Evolutionary conservation across 2,797 vertebrate genomes (phyloP).

Genomic region (Glyptemys insculpta): DNA sequence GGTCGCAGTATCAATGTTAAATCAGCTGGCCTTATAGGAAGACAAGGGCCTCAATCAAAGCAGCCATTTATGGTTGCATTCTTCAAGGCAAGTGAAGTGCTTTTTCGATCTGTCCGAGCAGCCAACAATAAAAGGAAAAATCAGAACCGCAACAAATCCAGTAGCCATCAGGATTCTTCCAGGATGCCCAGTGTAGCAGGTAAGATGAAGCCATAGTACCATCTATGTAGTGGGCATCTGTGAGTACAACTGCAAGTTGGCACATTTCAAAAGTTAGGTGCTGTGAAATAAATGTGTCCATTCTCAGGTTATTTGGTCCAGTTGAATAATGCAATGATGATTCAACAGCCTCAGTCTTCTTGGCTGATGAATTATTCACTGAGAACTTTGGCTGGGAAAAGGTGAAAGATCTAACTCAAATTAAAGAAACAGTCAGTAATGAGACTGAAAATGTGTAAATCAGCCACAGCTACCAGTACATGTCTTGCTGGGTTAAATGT

Average conservation of each 20-base stretch:
- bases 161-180: conserved; percentile 90
- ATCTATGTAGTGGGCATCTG: background rate
- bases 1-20: conserved; percentile 96
- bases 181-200: conserved; percentile 89
- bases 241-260: background rate
- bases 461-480: background rate
- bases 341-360: conserved; percentile 17
- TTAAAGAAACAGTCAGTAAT: conserved; percentile 49
- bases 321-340: conserved; percentile 47
- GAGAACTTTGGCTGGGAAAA: conserved; percentile 37
- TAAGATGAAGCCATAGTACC: conserved; percentile 73
- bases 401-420: conserved; percentile 49
- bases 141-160: conserved; percentile 94
- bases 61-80: conserved; percentile 99
- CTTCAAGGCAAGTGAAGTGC: conserved; percentile 98
- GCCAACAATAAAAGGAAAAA: conserved; percentile 94
- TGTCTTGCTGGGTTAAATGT: background rate
- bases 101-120: conserved; percentile 96
- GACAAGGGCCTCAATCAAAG: conserved; percentile 96
- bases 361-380: conserved; percentile 36
- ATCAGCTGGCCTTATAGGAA: conserved; percentile 96
- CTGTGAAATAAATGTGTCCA: conserved; percentile 32
- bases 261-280: conserved; percentile 22
- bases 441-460: conserved; percentile 29
- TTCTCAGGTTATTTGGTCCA: conserved; percentile 6